These are phyloP conservation scores for Ceyx cyanopectus DNA, from an alignment of 2,113 vertebrate genomes.

Conservation along the genomic window DNA sequence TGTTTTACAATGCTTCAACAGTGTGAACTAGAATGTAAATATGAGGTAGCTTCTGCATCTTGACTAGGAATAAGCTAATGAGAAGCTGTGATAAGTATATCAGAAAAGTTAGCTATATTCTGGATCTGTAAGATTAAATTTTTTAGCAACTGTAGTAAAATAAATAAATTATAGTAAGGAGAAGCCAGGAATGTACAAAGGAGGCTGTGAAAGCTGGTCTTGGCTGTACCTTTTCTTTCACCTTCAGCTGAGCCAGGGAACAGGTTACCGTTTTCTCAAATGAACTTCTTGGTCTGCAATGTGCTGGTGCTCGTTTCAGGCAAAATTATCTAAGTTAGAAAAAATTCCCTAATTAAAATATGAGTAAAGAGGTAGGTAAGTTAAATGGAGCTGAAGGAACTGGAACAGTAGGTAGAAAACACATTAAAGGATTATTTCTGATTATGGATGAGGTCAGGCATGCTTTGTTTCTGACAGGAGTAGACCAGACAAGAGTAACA, in stretches of 20 bases:
- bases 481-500: background rate
- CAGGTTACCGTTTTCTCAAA: background rate
- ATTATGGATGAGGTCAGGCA: constrained; percentile 51
- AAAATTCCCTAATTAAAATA: constrained; percentile 50
- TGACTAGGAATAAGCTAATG: background rate
- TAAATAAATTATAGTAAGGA: background rate
- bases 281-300: background rate
- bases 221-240: background rate
- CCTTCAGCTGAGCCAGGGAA: background rate
- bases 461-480: constrained; percentile 6
- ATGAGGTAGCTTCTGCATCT: background rate
- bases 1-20: background rate
- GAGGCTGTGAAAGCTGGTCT: background rate
- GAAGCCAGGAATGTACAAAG: background rate
- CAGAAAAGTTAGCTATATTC: background rate
- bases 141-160: background rate
- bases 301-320: background rate
- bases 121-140: background rate
- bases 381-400: constrained; percentile 28
- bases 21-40: background rate
- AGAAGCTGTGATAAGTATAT: background rate
- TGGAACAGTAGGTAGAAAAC: constrained; percentile 35
- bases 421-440: constrained; percentile 56
- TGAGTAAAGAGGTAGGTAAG: constrained; percentile 17
- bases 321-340: constrained; percentile 17